Percentiles rank a stretch among this genome's conserved stretches.
Conservation (phyloP, 1,140 invertebrate genomes). For the Rhagoletis pomonella region DNA sequence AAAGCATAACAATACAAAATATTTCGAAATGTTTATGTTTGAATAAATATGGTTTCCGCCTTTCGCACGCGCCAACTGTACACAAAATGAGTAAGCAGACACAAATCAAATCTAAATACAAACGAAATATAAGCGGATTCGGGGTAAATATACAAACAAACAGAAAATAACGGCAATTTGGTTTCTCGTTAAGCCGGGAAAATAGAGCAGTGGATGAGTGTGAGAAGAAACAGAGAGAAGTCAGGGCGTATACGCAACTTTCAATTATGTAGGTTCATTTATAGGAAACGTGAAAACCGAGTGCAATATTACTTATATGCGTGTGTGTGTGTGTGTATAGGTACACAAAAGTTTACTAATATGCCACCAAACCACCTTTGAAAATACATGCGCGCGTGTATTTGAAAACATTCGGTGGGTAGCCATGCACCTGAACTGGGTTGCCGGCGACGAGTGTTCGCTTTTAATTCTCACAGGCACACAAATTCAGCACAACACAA, state of each 20-base stretch:
- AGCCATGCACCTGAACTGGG: background rate
- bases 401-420: background rate
- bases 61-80: background rate
- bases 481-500: too few species aligned
- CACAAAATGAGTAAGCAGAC: background rate
- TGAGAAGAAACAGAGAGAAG: background rate
- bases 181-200: background rate
- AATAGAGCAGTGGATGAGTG: background rate
- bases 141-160: constrained; percentile 11
- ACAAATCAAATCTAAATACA: background rate
- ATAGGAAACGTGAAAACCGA: background rate
- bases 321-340: background rate
- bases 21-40: background rate
- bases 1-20: background rate
- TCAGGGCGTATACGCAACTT: constrained; percentile 12
- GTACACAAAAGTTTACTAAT: background rate
- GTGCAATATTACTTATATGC: background rate
- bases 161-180: background rate
- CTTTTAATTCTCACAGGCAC: background rate
- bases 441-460: background rate
- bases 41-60: background rate
- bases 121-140: background rate
- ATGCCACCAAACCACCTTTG: background rate
- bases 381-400: background rate
- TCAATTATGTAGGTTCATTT: background rate